phyloP scores from a whole-genome alignment of 2,113 vertebrate species.

The Hippocampus comes region DNA sequence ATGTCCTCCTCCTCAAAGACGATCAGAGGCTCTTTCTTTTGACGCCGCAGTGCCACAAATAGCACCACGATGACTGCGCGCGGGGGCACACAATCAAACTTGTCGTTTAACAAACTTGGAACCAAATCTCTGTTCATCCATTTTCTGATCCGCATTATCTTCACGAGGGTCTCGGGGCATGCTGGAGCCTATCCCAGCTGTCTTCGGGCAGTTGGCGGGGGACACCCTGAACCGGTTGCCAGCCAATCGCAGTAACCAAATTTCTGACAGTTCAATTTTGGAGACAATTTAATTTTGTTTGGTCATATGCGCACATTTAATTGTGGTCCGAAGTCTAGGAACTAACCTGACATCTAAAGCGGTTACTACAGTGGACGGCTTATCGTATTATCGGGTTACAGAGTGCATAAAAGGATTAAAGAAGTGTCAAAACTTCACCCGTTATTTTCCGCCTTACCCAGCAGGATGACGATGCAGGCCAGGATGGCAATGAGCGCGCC shows the following conservation, averaged over 20 bases:
- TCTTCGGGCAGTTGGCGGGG: too few relatives aligned
- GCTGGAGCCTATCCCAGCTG: too few relatives aligned
- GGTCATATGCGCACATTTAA: slow-evolving; percentile 15
- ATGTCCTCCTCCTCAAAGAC: slow-evolving; percentile 98
- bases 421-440: neutral
- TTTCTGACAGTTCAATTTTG: slow-evolving; percentile 31
- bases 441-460: slow-evolving; percentile 74
- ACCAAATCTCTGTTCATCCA: too few relatives aligned
- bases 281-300: slow-evolving; percentile 22
- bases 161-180: too few relatives aligned
- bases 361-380: too few relatives aligned
- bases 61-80: slow-evolving; percentile 80
- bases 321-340: neutral
- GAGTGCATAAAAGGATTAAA: too few relatives aligned
- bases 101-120: neutral
- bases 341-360: neutral
- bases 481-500: slow-evolving; percentile 93
- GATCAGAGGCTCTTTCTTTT: slow-evolving; percentile 95
- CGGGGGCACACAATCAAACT: slow-evolving; percentile 7
- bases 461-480: slow-evolving; percentile 91
- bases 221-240: too few relatives aligned
- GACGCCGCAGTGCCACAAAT: slow-evolving; percentile 91
- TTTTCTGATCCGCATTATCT: too few relatives aligned
- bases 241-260: slow-evolving; percentile 15
- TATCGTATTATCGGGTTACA: too few relatives aligned